These are phyloP conservation scores for Nannobrachium achirus DNA, from an alignment of 2,113 vertebrate species.

Conservation along the genomic window DNA sequence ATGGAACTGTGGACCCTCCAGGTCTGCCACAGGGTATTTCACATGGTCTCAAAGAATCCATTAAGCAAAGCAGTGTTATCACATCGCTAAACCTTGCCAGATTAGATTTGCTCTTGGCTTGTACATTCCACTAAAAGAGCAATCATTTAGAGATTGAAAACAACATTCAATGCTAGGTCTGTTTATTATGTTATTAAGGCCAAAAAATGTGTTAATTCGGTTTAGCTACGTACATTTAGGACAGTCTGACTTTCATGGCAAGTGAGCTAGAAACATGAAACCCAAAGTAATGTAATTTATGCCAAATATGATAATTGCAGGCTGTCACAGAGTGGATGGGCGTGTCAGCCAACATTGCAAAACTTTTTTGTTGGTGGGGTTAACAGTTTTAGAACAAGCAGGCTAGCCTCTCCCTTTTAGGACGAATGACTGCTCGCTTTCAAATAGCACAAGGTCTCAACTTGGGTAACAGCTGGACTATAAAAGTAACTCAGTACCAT, in stretches of 20 bases:
- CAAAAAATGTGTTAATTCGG: background rate
- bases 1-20: constrained; percentile 32
- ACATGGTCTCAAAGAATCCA: background rate
- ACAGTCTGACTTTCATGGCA: background rate
- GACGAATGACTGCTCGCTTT: no score
- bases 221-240: background rate
- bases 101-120: constrained; percentile 42
- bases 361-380: background rate
- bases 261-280: constrained; percentile 2
- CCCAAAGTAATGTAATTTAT: constrained; percentile 13
- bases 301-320: constrained; percentile 50
- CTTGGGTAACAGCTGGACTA: no score
- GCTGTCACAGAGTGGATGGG: constrained; percentile 28
- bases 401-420: background rate
- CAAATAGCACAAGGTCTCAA: no score
- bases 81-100: constrained; percentile 1
- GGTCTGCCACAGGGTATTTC: constrained; percentile 21
- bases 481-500: no score
- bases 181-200: background rate
- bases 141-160: constrained; percentile 21
- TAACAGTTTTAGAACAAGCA: no score
- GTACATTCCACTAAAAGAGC: constrained; percentile 4
- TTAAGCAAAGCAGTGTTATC: constrained; percentile 29
- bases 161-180: no score
- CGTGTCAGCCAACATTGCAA: constrained; percentile 10